These are phyloP conservation scores for Phania funesta DNA, from an alignment of 2,888 invertebrate species.

Conservation along the genomic window DNA sequence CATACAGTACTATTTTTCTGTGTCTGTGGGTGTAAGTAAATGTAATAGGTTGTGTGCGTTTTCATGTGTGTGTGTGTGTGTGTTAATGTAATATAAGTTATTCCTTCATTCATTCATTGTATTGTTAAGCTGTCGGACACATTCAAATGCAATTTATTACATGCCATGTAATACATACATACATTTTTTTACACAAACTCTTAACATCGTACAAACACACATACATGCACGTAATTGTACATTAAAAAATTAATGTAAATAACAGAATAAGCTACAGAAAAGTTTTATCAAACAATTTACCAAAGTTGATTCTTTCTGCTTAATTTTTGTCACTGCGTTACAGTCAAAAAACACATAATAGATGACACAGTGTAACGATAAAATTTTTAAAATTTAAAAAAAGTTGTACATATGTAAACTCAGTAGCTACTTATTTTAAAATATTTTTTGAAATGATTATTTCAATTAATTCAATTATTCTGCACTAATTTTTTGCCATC, in stretches of 20 bases:
- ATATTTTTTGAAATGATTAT: no score
- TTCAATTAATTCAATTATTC: no score
- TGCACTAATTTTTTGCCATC: no score
- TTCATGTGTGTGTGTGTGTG: background rate
- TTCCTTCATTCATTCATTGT: constrained; percentile 51
- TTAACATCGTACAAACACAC: background rate
- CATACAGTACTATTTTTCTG: background rate
- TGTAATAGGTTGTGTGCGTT: background rate
- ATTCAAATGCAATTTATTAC: constrained; percentile 78
- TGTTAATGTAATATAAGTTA: constrained; percentile 52
- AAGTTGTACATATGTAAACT: no score
- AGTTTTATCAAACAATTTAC: background rate
- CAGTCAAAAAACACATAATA: no score
- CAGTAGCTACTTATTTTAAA: no score
- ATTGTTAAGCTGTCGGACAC: constrained; percentile 78
- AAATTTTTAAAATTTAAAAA: no score
- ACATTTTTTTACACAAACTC: constrained; percentile 39
- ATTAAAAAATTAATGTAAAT: background rate
- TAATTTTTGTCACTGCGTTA: no score
- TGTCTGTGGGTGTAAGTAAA: background rate
- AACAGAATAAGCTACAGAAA: background rate
- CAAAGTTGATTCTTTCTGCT: no score
- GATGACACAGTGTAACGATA: no score
- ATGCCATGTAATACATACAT: constrained; percentile 65
- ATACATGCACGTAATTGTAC: no score